Evolutionary conservation across 2,888 invertebrate species (phyloP).

Genomic region (Ormyrus thymus): DNA sequence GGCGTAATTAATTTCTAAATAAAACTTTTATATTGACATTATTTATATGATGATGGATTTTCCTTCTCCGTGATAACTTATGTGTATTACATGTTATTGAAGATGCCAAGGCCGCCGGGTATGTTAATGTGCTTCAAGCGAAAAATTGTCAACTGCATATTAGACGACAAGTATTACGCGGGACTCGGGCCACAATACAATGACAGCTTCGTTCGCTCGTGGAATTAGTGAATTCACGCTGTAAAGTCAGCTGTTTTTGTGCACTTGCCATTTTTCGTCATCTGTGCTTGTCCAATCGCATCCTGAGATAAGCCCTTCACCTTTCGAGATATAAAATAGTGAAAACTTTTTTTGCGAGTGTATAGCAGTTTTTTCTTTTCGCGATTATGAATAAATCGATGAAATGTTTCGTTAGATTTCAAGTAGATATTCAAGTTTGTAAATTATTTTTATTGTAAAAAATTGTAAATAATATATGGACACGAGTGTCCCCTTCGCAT

Average conservation of each 20-base stretch:
- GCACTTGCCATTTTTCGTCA: conserved; percentile 39
- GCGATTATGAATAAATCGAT: neutral
- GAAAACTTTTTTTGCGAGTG: neutral
- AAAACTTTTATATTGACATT: neutral
- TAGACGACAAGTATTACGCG: neutral
- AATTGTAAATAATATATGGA: too few species aligned
- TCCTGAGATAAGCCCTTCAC: conserved; percentile 7
- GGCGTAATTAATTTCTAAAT: too few species aligned
- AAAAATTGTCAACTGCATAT: neutral
- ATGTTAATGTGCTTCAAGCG: conserved; percentile 6
- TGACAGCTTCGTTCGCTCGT: too few species aligned
- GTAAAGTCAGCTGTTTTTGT: neutral
- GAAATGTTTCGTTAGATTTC: neutral
- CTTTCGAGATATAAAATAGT: conserved; percentile 19
- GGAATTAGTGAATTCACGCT: neutral
- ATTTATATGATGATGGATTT: neutral
- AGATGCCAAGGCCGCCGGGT: conserved; percentile 5
- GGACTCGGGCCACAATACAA: neutral
- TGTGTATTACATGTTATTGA: neutral
- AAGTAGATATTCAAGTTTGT: neutral
- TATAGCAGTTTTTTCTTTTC: too few species aligned
- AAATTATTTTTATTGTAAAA: neutral
- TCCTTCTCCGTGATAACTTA: neutral
- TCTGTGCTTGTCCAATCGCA: neutral
- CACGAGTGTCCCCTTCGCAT: too few species aligned